Percentiles rank a stretch among this genome's conserved stretches.
These are phyloP conservation scores for Bujurquina vittata DNA, from an alignment of 2,113 vertebrate genomes.

Conservation along the genomic window DNA sequence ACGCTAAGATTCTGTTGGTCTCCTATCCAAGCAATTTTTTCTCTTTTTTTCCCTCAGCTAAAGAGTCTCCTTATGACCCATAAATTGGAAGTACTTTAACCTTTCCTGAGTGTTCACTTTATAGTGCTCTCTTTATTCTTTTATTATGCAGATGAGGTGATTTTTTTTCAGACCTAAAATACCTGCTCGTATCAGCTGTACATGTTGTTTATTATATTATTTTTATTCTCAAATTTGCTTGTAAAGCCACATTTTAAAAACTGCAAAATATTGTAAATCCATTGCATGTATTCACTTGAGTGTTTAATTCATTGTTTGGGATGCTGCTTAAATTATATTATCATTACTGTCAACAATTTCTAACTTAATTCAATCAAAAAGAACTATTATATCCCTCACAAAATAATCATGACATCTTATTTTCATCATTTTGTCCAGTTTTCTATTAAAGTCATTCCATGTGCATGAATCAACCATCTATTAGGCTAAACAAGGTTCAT, in stretches of 20 bases:
- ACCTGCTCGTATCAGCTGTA: conserved; percentile 50
- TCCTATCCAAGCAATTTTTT: conserved; percentile 67
- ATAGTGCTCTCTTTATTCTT: conserved; percentile 71
- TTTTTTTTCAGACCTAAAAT: conserved; percentile 65
- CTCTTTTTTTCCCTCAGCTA: conserved; percentile 53
- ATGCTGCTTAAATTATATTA: neutral
- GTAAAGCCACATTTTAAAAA: neutral
- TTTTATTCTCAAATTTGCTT: conserved; percentile 20
- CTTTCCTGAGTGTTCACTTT: conserved; percentile 78
- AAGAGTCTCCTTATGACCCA: conserved; percentile 75
- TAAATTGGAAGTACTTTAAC: conserved; percentile 78
- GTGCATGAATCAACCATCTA: conserved; percentile 66
- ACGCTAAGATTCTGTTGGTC: conserved; percentile 75
- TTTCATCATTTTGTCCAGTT: conserved; percentile 47
- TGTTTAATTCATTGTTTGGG: neutral
- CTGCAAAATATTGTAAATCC: neutral
- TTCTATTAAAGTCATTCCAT: conserved; percentile 42
- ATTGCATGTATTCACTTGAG: conserved; percentile 11
- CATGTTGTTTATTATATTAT: conserved; percentile 29
- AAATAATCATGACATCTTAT: conserved; percentile 38
- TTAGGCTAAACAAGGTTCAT: conserved; percentile 76
- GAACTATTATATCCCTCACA: conserved; percentile 4
- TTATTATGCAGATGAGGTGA: conserved; percentile 77
- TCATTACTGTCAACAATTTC: neutral
- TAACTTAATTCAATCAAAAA: conserved; percentile 17